Base-by-base conservation (phyloP, 2,113 vertebrate species). In the Pseudorasbora parva region DNA sequence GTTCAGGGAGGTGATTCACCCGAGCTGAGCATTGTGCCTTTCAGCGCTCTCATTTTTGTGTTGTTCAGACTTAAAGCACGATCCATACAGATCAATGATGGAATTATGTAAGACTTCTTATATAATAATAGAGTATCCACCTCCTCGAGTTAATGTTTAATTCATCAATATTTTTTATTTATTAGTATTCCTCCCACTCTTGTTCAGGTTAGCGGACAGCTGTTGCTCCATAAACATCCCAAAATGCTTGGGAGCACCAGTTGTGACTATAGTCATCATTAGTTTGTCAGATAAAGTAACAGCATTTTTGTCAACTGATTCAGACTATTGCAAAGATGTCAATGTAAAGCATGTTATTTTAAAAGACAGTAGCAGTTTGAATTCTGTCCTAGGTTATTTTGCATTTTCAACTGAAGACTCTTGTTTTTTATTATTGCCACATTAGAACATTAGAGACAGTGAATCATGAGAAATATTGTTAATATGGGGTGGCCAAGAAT, bases 71-170 rank as follows among this genome's bases (percentile, higher is more conserved):
- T 76, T 60, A 60, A 15, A 43, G 21, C 41, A 14, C 23, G 17
- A 51, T 30, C 23, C 59, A 66, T 79, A 66, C 17, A 62, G 43
- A 33, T 80, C 37, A 62, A 62, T 47, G 14, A 78, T 43, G n/a
- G 76, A 45, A 78, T 45, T 78, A 62, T 62, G 57, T 78, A 60
- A 43, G 30, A 62, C 41, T 62, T 49, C 41, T 80, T 30, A 25
- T 4, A 43, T 43, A 25, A 78, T 15, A 60, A 59, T 62, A 45
- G 21, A 25, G n/a, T 47, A 41, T 27, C 15, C 7, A 59, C 37
- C 33, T 45, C 37, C 37, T 47, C 3, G 4, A 25, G 33, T 62
- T 78, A 59, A 60, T 54, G 21, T 78, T 41, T 30, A 25, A 60
- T 21, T 78, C 51, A 77, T 21, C 37, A 47, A 8, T 47, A 47